Evolutionary conservation across 2,888 invertebrate genomes (phyloP), one percentile per base, ranked within the genome.

Genomic region (Petrolisthes manimaculis): DNA sequence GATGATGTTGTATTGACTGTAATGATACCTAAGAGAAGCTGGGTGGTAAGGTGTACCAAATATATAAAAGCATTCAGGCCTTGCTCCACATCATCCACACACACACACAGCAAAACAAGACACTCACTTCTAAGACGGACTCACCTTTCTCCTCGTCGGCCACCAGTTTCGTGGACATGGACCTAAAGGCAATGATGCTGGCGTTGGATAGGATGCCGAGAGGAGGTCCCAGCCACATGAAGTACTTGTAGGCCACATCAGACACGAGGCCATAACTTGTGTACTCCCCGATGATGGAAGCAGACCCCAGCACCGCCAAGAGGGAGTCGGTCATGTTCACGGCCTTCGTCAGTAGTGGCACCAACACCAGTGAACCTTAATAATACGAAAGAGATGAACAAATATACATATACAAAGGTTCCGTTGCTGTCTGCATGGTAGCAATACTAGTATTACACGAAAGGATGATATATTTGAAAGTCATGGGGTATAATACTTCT

Each of bases 111-210:
- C 37, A 37, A 37, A 37, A 37, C 37, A 37, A 37, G 37, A 37
- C 37, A 37, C 37, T 37, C 37, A 37, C 37, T 37, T 37, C 37
- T 37, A 0, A 37, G 37, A 71, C n/a, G 3, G 14, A 84, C 78
- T 84, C 61, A 89, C 89, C 89, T 78, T 89, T 89, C 71, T 89
- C 89, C 24, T 85, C 89, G 5, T 84, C 71, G 12, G 74, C 71
- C 12, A 89, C 89, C 37, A 88, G 56, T 75, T 88, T 88, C 14
- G 88, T 88, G 24, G 88, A 83, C 84, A 88, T 79, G 77, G 89
- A 89, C 77, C 89, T 85, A 21, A 85, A 82, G 77, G 89, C 89
- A n/a, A 89, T 85, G 71, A 85, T 82, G 24, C 80, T 82, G 71
- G 85, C 84, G 71, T 85, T 89, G 78, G 85, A 82, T 21, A 89